Evolutionary conservation across 23 tunicate genomes (phyloP), one percentile per base, ranked within the genome.

Genomic region (Oikopleura albicans): DNA sequence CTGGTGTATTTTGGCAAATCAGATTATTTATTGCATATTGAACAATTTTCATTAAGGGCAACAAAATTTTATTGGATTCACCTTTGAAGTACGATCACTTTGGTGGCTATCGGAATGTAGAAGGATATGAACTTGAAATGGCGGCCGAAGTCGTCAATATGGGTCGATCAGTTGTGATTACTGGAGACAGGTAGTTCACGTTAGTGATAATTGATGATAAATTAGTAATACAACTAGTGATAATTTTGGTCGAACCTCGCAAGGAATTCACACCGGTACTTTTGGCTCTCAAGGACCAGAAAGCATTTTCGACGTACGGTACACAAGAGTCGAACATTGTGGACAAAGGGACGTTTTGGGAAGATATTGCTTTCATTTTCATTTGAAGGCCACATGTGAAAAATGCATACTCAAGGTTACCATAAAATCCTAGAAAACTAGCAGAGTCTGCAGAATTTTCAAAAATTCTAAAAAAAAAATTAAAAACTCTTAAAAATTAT

Each of bases 131-230:
- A 2, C 34, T 71, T 29, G 79, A 71, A 71, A 71, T 12, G 35
- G 79, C 79, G 2, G 79, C 79, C 33, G 79, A 71, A 71, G 79
- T 71, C 37, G 31, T 71, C 79, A 71, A 71, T 71, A 2, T 71
- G 4, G 2, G 36, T 29, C 79, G 79, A 71, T 22, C 27, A 12
- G 37, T 71, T 2, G 31, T 2, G 2, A 71, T 71, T 37, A 71
- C 79, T 31, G 79, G 79, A 16, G 79, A 71, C 35, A 31, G 34
- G 33, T 34, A n/a, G n/a, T n/a, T n/a, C n/a, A n/a, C n/a, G n/a
- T n/a, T n/a, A n/a, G n/a, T n/a, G n/a, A n/a, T n/a, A n/a, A n/a
- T n/a, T n/a, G n/a, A n/a, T n/a, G n/a, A n/a, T n/a, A n/a, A n/a
- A n/a, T n/a, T n/a, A n/a, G n/a, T n/a, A n/a, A n/a, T n/a, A n/a